Conservation (phyloP, 2,797 vertebrate genomes). For the Spatula clypeata region DNA sequence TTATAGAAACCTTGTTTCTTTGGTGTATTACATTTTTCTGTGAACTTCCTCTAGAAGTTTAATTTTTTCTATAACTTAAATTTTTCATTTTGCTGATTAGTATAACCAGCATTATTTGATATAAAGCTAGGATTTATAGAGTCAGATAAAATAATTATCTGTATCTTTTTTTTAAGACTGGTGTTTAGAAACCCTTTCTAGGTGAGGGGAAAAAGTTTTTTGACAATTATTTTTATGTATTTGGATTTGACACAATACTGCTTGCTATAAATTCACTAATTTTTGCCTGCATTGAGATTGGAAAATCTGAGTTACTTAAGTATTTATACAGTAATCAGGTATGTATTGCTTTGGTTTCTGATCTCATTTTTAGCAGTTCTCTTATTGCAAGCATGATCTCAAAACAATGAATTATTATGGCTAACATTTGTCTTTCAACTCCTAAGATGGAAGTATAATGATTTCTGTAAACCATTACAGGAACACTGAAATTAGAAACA, state of each 20-base stretch:
- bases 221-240: background rate
- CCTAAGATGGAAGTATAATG: background rate
- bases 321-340: background rate
- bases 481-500: background rate
- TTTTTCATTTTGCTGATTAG: background rate
- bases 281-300: background rate
- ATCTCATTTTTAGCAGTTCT: background rate
- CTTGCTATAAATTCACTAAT: background rate
- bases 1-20: background rate
- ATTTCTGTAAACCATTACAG: background rate
- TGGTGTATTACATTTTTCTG: background rate
- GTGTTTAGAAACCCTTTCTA: background rate
- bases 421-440: background rate
- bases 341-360: background rate
- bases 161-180: background rate
- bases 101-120: background rate
- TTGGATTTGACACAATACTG: background rate
- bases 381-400: background rate
- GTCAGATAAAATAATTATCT: background rate
- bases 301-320: background rate
- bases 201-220: background rate
- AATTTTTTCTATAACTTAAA: background rate
- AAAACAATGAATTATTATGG: background rate
- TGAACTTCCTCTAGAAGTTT: background rate
- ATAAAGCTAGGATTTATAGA: background rate